phyloP scores from a whole-genome alignment of 1,140 invertebrate species.

The Holotrichia oblita region DNA sequence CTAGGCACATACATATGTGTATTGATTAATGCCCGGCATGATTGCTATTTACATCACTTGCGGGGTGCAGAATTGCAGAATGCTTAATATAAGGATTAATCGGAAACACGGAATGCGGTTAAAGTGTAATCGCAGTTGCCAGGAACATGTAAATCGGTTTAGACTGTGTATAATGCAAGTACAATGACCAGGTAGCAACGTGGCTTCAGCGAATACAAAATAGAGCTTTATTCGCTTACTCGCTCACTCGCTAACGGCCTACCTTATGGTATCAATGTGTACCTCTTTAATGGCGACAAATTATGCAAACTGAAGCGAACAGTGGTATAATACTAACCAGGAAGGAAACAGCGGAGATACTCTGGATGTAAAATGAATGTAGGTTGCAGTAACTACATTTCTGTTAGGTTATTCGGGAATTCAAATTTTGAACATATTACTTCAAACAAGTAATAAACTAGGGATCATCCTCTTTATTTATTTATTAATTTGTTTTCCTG shows the following conservation, averaged over 20 bases:
- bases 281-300: constrained; percentile 16
- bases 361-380: no score
- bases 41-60: background rate
- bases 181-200: background rate
- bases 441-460: no score
- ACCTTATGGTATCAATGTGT: constrained; percentile 6
- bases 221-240: background rate
- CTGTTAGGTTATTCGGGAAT: no score
- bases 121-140: constrained; percentile 16
- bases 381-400: no score
- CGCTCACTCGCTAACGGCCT: background rate
- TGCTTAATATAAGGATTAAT: constrained; percentile 21
- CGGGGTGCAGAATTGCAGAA: background rate
- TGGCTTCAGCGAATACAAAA: background rate
- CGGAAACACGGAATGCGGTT: constrained; percentile 15
- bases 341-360: background rate
- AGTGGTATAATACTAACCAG: background rate
- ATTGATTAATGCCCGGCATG: constrained; percentile 19
- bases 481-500: no score
- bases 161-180: constrained; percentile 4
- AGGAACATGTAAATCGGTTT: constrained; percentile 17
- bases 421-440: no score
- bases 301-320: constrained; percentile 1
- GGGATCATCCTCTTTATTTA: no score
- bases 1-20: background rate